These are phyloP conservation scores for Agrochola litura DNA, from an alignment of 2,888 invertebrate genomes.

Conservation along the genomic window DNA sequence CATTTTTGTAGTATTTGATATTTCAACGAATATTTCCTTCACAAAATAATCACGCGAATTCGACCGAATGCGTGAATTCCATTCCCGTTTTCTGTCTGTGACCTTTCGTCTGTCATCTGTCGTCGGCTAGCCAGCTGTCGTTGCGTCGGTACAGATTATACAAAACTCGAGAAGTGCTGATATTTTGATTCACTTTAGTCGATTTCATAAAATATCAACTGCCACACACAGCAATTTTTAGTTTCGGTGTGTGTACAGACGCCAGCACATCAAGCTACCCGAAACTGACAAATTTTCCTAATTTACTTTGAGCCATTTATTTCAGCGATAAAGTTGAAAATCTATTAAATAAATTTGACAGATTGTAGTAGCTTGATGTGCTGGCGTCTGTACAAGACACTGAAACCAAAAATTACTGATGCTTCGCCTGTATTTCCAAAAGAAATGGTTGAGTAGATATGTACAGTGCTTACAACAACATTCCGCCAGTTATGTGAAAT, in stretches of 20 bases:
- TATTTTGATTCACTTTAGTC: constrained; percentile 13
- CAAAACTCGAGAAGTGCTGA: constrained; percentile 14
- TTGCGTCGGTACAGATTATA: constrained; percentile 43
- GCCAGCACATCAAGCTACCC: no score
- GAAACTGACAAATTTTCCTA: no score
- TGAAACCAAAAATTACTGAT: not conserved
- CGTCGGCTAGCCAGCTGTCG: constrained; percentile 49
- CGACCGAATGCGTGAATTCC: constrained; percentile 53
- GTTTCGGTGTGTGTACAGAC: no score
- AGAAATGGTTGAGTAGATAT: not conserved
- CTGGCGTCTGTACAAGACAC: no score
- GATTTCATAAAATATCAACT: constrained; percentile 11
- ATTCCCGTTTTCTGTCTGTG: constrained; percentile 60
- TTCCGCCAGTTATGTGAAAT: no score
- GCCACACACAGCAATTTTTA: not conserved
- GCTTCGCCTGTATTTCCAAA: not conserved
- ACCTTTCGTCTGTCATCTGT: constrained; percentile 61
- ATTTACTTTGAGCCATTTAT: no score
- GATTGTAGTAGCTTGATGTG: no score
- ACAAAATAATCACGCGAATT: constrained; percentile 58
- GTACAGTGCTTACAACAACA: not conserved
- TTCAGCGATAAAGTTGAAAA: no score
- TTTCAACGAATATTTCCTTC: constrained; percentile 56
- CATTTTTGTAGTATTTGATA: constrained; percentile 78
- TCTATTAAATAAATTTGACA: no score